phyloP scores from a whole-genome alignment of 2,113 vertebrate species.

The Notothenia rossii region DNA sequence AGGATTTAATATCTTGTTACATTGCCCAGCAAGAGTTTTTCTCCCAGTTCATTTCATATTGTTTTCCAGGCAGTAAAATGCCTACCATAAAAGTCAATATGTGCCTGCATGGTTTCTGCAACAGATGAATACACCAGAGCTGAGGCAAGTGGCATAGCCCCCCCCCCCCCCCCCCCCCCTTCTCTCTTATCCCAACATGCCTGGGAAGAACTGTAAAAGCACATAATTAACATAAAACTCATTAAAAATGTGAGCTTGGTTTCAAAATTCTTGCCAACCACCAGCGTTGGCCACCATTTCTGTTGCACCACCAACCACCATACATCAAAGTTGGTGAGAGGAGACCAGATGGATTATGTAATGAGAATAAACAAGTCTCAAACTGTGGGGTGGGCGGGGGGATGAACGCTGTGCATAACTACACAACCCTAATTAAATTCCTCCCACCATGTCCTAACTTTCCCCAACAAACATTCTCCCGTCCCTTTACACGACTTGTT shows the following conservation, averaged over 20 bases:
- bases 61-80: conserved; percentile 58
- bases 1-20: conserved; percentile 62
- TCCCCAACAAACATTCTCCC: conserved; percentile 31
- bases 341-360: conserved; percentile 60
- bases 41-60: conserved; percentile 52
- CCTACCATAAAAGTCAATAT: conserved; percentile 57
- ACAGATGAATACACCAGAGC: conserved; percentile 30
- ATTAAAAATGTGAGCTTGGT: conserved; percentile 66
- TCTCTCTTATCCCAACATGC: conserved; percentile 12
- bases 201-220: conserved; percentile 55
- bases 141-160: conserved; percentile 22
- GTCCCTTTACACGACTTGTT: conserved; percentile 17
- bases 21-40: conserved; percentile 42
- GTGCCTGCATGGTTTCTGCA: conserved; percentile 34
- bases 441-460: conserved; percentile 49
- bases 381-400: conserved; percentile 36
- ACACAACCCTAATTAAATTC: conserved; percentile 65
- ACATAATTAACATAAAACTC: conserved; percentile 76
- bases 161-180: neutral
- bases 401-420: conserved; percentile 40
- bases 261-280: conserved; percentile 46
- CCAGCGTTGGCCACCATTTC: conserved; percentile 59
- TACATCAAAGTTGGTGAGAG: conserved; percentile 65
- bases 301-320: conserved; percentile 54
- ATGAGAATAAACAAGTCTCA: conserved; percentile 68